These are phyloP conservation scores for Lucinisca nassula DNA, from an alignment of 2,888 invertebrate genomes.

Conservation along the genomic window DNA sequence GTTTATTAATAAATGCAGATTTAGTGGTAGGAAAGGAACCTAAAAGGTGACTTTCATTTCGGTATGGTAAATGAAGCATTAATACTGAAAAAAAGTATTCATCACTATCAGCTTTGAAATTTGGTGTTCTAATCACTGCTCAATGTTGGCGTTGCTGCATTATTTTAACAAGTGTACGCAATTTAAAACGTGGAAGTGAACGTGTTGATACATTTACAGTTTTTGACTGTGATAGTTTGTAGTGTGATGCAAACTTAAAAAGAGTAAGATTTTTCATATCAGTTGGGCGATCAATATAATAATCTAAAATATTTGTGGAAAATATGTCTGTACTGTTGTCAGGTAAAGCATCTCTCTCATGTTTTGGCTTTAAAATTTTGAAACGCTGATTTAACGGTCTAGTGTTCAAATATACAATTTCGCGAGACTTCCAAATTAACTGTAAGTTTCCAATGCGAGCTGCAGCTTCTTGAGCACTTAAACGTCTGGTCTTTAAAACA, in stretches of 20 bases:
- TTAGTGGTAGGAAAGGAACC: slow-evolving; percentile 18
- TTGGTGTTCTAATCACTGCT: background rate
- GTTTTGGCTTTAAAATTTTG: slow-evolving; percentile 7
- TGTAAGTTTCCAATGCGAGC: slow-evolving; percentile 22
- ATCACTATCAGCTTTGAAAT: background rate
- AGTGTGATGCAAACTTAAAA: background rate
- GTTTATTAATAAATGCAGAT: slow-evolving; percentile 46
- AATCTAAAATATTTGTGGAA: background rate
- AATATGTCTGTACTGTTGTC: background rate
- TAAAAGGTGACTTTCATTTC: slow-evolving; percentile 37
- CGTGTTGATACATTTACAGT: background rate
- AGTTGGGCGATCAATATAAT: background rate
- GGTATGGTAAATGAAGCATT: slow-evolving; percentile 45
- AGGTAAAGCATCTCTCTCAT: background rate
- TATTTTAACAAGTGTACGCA: background rate
- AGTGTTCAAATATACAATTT: slow-evolving; percentile 32
- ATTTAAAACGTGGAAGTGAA: background rate
- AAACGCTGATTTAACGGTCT: slow-evolving; percentile 3
- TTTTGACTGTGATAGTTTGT: background rate
- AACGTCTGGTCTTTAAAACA: background rate
- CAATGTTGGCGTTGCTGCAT: background rate
- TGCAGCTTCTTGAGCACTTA: background rate
- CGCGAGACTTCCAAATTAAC: slow-evolving; percentile 17
- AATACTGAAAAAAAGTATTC: slow-evolving; percentile 7
- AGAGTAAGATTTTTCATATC: background rate